Evolutionary conservation across 2,113 vertebrate species (phyloP).

Genomic region (Ameiurus melas): DNA sequence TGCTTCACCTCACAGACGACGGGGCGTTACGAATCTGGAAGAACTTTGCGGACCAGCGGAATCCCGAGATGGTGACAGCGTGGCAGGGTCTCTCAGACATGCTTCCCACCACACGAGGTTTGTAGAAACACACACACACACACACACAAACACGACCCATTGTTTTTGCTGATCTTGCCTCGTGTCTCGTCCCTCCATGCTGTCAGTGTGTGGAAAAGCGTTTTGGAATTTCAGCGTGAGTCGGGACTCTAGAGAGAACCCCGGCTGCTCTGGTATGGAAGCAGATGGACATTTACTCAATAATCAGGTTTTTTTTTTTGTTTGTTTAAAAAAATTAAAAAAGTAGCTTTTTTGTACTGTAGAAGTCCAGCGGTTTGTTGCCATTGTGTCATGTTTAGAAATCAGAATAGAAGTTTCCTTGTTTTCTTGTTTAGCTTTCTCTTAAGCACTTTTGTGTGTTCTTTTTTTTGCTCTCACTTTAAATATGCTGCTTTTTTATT

Average conservation of each 20-base stretch:
- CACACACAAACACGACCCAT: background rate
- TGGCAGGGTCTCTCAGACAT: conserved; percentile 99
- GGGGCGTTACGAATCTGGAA: conserved; percentile 97
- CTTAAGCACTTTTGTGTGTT: background rate
- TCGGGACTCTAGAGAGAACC: conserved; percentile 34
- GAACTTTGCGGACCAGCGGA: conserved; percentile 96
- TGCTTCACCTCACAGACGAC: conserved; percentile 74
- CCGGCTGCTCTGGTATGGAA: conserved; percentile 40
- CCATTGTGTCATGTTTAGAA: conserved; percentile 1
- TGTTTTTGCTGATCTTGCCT: conserved; percentile 42
- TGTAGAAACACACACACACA: conserved; percentile 13
- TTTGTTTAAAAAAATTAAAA: background rate
- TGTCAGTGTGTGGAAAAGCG: conserved; percentile 47
- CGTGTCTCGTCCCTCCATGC: conserved; percentile 50
- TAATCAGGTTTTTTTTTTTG: background rate
- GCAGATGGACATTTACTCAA: background rate
- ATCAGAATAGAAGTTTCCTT: background rate
- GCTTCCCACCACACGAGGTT: conserved; percentile 94
- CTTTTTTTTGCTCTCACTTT: background rate
- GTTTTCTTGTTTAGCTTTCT: background rate
- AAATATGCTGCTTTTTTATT: background rate
- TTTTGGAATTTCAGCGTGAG: conserved; percentile 33
- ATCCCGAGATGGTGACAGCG: conserved; percentile 97
- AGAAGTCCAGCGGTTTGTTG: background rate
- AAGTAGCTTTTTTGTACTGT: background rate